These are phyloP conservation scores for Malthinus flaveolus DNA, from an alignment of 2,888 invertebrate genomes.

Conservation along the genomic window DNA sequence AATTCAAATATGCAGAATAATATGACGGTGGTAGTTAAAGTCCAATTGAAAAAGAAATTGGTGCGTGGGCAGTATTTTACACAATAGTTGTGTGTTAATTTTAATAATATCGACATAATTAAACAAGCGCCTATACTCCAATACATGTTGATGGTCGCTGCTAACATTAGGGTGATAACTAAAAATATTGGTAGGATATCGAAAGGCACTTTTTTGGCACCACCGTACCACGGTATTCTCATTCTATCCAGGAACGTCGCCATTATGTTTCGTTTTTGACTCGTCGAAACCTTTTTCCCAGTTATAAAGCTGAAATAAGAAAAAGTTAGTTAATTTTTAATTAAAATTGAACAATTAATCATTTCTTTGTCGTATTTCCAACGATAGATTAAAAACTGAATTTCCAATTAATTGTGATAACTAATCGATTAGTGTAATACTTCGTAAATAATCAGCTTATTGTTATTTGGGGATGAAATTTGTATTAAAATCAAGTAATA, in stretches of 20 bases:
- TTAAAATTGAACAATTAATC: too few species aligned
- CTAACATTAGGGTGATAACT: slow-evolving; percentile 54
- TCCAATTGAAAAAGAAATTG: slow-evolving; percentile 78
- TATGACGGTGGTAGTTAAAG: slow-evolving; percentile 66
- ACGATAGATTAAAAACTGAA: too few species aligned
- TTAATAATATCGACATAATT: slow-evolving; percentile 41
- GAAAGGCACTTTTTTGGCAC: slow-evolving; percentile 59
- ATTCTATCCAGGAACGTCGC: slow-evolving; percentile 59
- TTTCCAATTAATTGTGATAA: too few species aligned
- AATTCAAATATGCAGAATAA: slow-evolving; percentile 72
- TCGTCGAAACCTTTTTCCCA: slow-evolving; percentile 46
- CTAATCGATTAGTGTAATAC: too few species aligned
- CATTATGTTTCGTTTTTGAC: slow-evolving; percentile 50
- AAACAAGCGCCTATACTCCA: slow-evolving; percentile 48
- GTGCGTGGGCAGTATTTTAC: slow-evolving; percentile 55
- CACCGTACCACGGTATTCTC: slow-evolving; percentile 63
- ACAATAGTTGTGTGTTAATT: slow-evolving; percentile 8
- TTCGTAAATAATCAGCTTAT: too few species aligned
- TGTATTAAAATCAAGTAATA: background rate
- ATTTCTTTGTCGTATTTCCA: too few species aligned
- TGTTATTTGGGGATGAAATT: too few species aligned
- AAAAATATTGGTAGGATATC: slow-evolving; percentile 58
- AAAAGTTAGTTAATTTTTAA: too few species aligned
- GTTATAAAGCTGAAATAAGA: slow-evolving; percentile 51
- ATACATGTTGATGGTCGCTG: slow-evolving; percentile 57